Evolutionary conservation across 2,113 vertebrate species (phyloP).

Genomic region (Ramphastos sulfuratus): DNA sequence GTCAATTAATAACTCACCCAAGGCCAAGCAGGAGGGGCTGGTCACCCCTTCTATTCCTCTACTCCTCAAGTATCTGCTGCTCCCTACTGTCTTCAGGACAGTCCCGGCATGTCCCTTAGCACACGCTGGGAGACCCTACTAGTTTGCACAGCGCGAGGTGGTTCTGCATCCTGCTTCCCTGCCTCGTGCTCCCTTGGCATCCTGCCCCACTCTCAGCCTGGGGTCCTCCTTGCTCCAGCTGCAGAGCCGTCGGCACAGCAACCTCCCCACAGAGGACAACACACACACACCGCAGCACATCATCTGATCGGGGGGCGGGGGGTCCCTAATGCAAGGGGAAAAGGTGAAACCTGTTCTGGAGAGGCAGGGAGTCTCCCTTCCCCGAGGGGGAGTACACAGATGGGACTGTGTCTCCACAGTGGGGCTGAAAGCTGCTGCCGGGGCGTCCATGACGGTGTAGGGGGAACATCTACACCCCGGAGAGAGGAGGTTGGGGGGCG

Average conservation of each 20-base stretch:
- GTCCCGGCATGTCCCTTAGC: not conserved
- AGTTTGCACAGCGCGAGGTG: not conserved
- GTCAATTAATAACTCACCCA: not conserved
- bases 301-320: too few relatives aligned
- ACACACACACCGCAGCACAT: too few relatives aligned
- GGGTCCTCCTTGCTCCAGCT: not conserved
- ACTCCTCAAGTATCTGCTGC: not conserved
- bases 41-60: not conserved
- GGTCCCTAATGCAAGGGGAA: not conserved
- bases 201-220: not conserved
- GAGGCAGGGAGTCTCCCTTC: not conserved
- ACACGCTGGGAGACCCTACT: not conserved
- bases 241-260: not conserved
- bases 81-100: not conserved
- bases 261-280: not conserved
- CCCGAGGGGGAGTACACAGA: rapidly evolving
- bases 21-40: not conserved
- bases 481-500: not conserved
- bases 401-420: not conserved
- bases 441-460: not conserved
- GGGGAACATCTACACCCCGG: not conserved
- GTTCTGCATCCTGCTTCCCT: not conserved
- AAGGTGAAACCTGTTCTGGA: not conserved
- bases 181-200: not conserved
- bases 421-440: not conserved